Conservation (phyloP, 2,797 vertebrate species). For the Helostoma temminkii region DNA sequence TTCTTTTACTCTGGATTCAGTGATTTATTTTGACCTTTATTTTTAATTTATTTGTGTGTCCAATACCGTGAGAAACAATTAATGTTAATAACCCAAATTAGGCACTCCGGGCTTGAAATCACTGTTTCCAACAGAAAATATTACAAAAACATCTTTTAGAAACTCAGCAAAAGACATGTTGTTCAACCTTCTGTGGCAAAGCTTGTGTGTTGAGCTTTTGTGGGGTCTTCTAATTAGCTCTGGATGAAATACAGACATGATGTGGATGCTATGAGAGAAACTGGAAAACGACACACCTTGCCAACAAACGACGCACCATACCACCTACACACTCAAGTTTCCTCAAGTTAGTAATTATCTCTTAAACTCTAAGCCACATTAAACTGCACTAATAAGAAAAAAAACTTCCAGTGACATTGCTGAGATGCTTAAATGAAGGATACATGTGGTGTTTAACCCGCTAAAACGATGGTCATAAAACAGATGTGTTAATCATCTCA, state of each 20-base stretch:
- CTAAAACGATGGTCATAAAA: slow-evolving; percentile 18
- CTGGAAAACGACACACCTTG: slow-evolving; percentile 78
- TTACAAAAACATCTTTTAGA: slow-evolving; percentile 57
- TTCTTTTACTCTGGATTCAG: slow-evolving; percentile 27
- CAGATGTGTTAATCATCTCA: too few species aligned
- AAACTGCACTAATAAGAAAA: slow-evolving; percentile 53
- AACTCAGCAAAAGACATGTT: slow-evolving; percentile 53
- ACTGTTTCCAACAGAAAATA: slow-evolving; percentile 63
- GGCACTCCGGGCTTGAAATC: slow-evolving; percentile 55
- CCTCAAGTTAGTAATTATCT: slow-evolving; percentile 75
- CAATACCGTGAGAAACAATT: slow-evolving; percentile 53
- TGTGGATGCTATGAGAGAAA: slow-evolving; percentile 77
- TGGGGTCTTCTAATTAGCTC: slow-evolving; percentile 73
- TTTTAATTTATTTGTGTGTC: slow-evolving; percentile 22
- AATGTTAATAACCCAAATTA: slow-evolving; percentile 65
- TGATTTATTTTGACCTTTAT: slow-evolving; percentile 23
- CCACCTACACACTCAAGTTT: slow-evolving; percentile 74
- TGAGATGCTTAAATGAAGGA: slow-evolving; percentile 33
- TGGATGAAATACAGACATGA: slow-evolving; percentile 75
- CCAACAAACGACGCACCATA: slow-evolving; percentile 77
- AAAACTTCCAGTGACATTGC: slow-evolving; percentile 68
- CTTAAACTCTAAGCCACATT: slow-evolving; percentile 75
- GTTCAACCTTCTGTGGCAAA: slow-evolving; percentile 67
- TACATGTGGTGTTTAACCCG: slow-evolving; percentile 48
- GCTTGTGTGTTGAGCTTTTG: slow-evolving; percentile 67